Conservation (phyloP, 2,797 vertebrate genomes). For the Gephyroberyx darwinii region DNA sequence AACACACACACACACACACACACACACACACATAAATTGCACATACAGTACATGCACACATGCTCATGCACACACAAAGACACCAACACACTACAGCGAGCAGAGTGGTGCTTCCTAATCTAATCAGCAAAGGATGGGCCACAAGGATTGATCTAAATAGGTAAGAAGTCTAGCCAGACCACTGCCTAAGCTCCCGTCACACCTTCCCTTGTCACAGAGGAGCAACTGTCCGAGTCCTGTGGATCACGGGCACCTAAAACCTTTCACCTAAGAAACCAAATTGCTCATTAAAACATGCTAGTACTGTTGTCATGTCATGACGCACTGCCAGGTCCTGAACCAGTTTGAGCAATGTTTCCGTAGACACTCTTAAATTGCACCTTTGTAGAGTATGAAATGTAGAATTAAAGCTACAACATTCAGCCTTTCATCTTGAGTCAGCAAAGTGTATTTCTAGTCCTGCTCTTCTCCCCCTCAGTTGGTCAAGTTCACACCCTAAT, state of each 20-base stretch:
- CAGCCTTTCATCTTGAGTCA: too few relatives aligned
- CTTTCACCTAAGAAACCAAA: too few relatives aligned
- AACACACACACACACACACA: conserved; percentile 17
- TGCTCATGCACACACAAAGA: conserved; percentile 8
- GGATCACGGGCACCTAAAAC: background rate
- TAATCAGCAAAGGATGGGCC: conserved; percentile 51
- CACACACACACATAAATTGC: background rate
- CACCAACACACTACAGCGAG: conserved; percentile 3
- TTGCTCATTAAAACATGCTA: too few relatives aligned
- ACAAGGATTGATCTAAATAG: conserved; percentile 46
- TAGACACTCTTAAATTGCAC: too few relatives aligned
- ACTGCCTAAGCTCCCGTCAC: conserved; percentile 56
- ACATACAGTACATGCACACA: conserved; percentile 1
- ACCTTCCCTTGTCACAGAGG: conserved; percentile 50
- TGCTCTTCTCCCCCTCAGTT: too few relatives aligned
- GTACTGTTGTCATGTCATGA: too few relatives aligned
- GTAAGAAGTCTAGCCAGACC: conserved; percentile 12
- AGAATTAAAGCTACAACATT: too few relatives aligned
- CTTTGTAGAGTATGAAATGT: too few relatives aligned
- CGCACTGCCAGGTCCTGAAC: too few relatives aligned
- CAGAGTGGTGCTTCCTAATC: conserved; percentile 27
- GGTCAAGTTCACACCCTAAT: too few relatives aligned
- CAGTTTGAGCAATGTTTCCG: too few relatives aligned
- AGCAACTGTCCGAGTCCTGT: conserved; percentile 12
- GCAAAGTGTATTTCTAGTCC: too few relatives aligned